These are phyloP conservation scores for Calliopsis andreniformis DNA, from an alignment of 1,140 invertebrate species.

Conservation along the genomic window DNA sequence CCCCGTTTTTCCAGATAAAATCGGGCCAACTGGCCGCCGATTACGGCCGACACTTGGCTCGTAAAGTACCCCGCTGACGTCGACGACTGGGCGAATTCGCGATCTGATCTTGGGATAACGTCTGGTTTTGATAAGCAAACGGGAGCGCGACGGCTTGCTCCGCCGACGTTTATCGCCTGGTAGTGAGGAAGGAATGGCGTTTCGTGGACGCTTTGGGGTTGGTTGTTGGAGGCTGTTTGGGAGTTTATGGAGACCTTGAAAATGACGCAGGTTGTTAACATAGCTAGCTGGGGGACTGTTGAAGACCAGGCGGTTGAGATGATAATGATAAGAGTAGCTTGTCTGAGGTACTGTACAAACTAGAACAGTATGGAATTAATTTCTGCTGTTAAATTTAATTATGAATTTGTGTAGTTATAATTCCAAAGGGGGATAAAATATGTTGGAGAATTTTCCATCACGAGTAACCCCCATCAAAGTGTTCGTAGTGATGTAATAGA, in stretches of 20 bases:
- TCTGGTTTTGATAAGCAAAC: constrained; percentile 14
- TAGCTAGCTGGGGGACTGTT: too few relatives aligned
- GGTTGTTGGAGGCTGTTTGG: background rate
- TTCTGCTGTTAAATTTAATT: too few relatives aligned
- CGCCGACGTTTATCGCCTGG: background rate
- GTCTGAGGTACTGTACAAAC: too few relatives aligned
- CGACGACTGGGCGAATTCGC: constrained; percentile 8
- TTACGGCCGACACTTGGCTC: constrained; percentile 14
- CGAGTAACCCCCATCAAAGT: background rate
- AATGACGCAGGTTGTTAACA: too few relatives aligned
- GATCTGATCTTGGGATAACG: constrained; percentile 39
- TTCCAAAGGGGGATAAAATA: background rate
- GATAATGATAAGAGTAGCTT: too few relatives aligned
- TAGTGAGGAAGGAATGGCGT: background rate
- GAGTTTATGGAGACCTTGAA: background rate
- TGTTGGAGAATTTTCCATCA: background rate
- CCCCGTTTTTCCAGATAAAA: constrained; percentile 39
- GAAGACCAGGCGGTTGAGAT: too few relatives aligned
- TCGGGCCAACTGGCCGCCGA: constrained; percentile 17
- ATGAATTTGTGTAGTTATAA: too few relatives aligned
- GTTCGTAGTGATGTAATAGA: constrained; percentile 12
- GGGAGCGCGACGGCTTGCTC: background rate
- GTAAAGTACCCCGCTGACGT: constrained; percentile 15
- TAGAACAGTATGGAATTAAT: too few relatives aligned
- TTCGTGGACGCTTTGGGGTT: constrained; percentile 7